These are phyloP conservation scores for Passer domesticus DNA, from an alignment of 2,113 vertebrate genomes.

Conservation along the genomic window DNA sequence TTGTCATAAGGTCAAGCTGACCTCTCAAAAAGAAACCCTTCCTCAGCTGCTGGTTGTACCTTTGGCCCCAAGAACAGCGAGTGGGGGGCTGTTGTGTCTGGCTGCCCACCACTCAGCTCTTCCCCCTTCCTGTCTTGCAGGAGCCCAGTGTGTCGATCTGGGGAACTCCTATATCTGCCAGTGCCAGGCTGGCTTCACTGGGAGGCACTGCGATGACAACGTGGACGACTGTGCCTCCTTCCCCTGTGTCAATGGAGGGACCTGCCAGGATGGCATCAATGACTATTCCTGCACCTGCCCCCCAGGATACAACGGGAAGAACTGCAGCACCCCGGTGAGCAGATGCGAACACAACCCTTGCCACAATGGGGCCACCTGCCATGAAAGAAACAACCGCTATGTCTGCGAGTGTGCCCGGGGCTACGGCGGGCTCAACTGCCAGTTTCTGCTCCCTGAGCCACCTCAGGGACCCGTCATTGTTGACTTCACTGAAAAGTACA, in stretches of 20 bases:
- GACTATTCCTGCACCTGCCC: conserved; percentile 92
- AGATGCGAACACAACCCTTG: conserved; percentile 91
- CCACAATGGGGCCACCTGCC: conserved; percentile 96
- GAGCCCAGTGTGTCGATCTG: conserved; percentile 89
- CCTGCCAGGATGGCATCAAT: conserved; percentile 87
- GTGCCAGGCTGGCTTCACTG: conserved; percentile 90
- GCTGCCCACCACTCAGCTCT: neutral
- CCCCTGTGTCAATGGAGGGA: conserved; percentile 91
- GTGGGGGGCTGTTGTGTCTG: neutral
- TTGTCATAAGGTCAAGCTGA: neutral
- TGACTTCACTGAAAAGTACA: conserved; percentile 80
- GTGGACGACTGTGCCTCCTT: conserved; percentile 84
- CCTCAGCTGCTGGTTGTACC: neutral
- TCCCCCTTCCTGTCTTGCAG: conserved; percentile 67
- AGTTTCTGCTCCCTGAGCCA: conserved; percentile 88
- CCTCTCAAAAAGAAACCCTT: neutral
- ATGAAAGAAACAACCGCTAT: conserved; percentile 87
- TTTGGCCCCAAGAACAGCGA: accelerated
- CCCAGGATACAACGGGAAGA: conserved; percentile 91
- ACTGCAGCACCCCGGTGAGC: conserved; percentile 89
- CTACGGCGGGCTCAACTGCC: conserved; percentile 94
- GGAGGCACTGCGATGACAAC: conserved; percentile 86
- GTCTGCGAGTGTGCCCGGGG: conserved; percentile 89
- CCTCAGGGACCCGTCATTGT: conserved; percentile 78
- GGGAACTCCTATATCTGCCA: conserved; percentile 92